A percentile compares a stretch with the other conserved stretches of the same genome.
Conservation (phyloP, 2,113 vertebrate genomes). For the Podiceps cristatus region DNA sequence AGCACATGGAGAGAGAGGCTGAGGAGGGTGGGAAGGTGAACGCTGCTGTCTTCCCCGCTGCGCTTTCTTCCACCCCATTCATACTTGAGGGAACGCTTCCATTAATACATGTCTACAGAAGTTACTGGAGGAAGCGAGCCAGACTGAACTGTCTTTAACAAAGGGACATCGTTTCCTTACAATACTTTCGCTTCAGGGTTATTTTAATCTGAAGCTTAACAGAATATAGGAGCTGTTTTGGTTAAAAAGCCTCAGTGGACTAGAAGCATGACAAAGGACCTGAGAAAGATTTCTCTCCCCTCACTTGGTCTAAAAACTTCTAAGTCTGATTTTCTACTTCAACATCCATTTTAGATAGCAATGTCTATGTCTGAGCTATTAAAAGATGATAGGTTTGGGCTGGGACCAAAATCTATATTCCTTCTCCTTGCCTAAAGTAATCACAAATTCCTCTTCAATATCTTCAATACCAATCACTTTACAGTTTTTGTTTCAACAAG, state of each 20-base stretch:
- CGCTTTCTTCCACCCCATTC: not conserved
- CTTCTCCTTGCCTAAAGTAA: not conserved
- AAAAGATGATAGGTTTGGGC: not conserved
- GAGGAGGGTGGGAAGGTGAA: not conserved
- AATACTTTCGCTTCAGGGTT: not conserved
- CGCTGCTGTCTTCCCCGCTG: rapidly evolving
- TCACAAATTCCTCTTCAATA: not conserved
- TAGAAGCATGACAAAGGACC: not conserved
- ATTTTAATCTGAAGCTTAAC: not conserved
- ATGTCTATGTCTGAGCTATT: not conserved
- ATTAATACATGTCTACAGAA: not conserved
- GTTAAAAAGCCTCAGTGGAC: not conserved
- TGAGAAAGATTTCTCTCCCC: not conserved
- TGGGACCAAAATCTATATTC: not conserved
- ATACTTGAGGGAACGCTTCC: not conserved
- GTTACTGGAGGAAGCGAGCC: not conserved
- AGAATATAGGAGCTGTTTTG: not conserved
- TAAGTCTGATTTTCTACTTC: not conserved
- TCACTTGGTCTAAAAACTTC: not conserved
- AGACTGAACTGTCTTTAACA: conserved; percentile 19
- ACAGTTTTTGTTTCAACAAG: not conserved
- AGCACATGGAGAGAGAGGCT: not conserved
- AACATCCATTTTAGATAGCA: not conserved
- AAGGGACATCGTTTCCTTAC: not conserved
- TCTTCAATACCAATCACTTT: not conserved